Base-by-base conservation (phyloP, 2,888 invertebrate species). In the Venusia cambrica region DNA sequence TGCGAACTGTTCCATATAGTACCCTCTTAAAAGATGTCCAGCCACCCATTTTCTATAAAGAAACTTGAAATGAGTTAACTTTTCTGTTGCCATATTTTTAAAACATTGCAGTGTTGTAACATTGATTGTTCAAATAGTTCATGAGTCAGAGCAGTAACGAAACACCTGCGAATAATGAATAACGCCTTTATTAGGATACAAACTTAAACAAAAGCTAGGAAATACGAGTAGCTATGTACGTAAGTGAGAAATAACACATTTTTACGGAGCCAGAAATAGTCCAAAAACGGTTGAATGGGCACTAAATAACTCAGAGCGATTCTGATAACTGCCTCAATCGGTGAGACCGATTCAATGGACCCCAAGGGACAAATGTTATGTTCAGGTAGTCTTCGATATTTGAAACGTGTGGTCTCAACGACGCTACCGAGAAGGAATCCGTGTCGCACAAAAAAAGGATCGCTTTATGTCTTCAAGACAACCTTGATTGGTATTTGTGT, bases 1-100 rank as follows among this genome's bases (percentile, higher is more conserved):
- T 74, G 76, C 66, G 63, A 67, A 56, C 68, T 73, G 77, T 76
- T 74, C 74, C 72, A 65, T 61, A 67, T 60, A 66, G 63, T 63
- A 61, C 60, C 60, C 57, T 54, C 57, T 62, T 59, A 63, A 61
- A 59, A 62, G 58, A 62, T 57, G 58, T 44, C 45, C 47, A 44
- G 41, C 51, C 49, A 48, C 52, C 59, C 56, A 62, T 68, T 61
- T 60, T 58, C 54, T 56, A 53, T 57, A 52, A 59, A 48, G 54
- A 59, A 64, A 51, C 56, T 64, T 57, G 46, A 38, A 53, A 56
- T 52, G 38, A 50, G 51, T 57, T 61, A 48, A 53, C 35, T 35
- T 22, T 24, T 34, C 17, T 29, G 25, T 18, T 39, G 32, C 34
- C 30, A 34, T 34, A 29, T 41, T 40, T 39, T 35, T 38, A 28